These are phyloP conservation scores for Cyprinus carpio DNA, from an alignment of 2,113 vertebrate species.

Conservation along the genomic window DNA sequence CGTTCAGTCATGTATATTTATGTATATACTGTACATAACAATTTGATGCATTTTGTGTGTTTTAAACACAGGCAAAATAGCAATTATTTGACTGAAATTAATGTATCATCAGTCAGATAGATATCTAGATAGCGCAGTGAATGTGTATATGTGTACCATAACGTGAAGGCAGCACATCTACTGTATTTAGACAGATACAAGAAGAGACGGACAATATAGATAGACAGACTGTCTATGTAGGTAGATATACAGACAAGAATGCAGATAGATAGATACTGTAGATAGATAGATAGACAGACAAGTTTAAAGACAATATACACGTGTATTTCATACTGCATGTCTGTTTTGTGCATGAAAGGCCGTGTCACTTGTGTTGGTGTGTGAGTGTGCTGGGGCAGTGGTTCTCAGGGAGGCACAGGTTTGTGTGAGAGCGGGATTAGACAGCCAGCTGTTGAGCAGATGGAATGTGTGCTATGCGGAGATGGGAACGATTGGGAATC, in stretches of 20 bases:
- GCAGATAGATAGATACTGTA: background rate
- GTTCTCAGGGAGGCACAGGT: constrained; percentile 68
- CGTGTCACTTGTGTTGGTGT: constrained; percentile 49
- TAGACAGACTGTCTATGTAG: too few species aligned
- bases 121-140: background rate
- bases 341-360: background rate
- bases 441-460: constrained; percentile 77
- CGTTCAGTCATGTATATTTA: background rate
- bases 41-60: background rate
- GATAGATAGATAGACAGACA: background rate
- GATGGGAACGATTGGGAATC: constrained; percentile 61
- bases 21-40: background rate
- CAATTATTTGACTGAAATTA: background rate
- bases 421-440: constrained; percentile 70
- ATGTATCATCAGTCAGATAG: background rate
- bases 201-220: too few species aligned
- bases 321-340: background rate
- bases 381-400: constrained; percentile 24
- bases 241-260: too few species aligned
- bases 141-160: background rate
- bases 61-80: background rate
- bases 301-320: background rate
- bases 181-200: too few species aligned
- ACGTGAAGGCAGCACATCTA: too few species aligned
- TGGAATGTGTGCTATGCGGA: constrained; percentile 72